Evolutionary conservation across 2,888 invertebrate species (phyloP), one percentile per base, ranked within the genome.

Genomic region (Tipula lateralis): DNA sequence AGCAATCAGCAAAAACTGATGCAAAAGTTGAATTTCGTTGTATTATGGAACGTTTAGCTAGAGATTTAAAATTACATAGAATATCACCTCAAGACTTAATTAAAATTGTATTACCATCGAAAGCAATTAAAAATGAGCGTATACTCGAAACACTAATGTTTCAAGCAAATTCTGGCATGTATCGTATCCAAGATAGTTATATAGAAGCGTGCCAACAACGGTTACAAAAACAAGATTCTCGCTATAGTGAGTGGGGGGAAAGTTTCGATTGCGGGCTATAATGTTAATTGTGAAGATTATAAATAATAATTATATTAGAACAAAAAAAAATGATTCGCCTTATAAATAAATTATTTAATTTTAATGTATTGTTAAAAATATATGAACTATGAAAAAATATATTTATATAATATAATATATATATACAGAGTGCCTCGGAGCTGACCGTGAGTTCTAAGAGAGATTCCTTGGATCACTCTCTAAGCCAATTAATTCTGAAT

Each of bases 71-170:
- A 90, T 91, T 97, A 86, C 95, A 97, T 88, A 94, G 96, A 89
- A 97, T 97, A 89, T 95, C 97, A 86, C 97, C 97, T 16, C 96
- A 97, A 89, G 97, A 97, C 91, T 92, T 97, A 87, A 96, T 97
- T 86, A 96, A 96, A 91, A 96, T 97, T 88, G 97, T 97, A 86
- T 91, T 97, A 87, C 97, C 97, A 83, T 96, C 97, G 85, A 97
- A 97, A 89, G 96, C 97, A 83, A 96, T 97, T 87, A 96, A 95
- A 89, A 97, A 97, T 90, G 97, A 97, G 90, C 92, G 95, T 85
- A 97, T 97, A 87, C 91, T 97, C 88, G 97, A 97, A 89, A 97
- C 97, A 3, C 92, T 97, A 83, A 96, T 97, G 95, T 95, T 95
- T 90, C 97, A 97, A 91, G 97, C 97, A 84, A 97, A 96, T 90